Base-by-base conservation (phyloP, 2,888 invertebrate genomes). In the Cantharis rufa region DNA sequence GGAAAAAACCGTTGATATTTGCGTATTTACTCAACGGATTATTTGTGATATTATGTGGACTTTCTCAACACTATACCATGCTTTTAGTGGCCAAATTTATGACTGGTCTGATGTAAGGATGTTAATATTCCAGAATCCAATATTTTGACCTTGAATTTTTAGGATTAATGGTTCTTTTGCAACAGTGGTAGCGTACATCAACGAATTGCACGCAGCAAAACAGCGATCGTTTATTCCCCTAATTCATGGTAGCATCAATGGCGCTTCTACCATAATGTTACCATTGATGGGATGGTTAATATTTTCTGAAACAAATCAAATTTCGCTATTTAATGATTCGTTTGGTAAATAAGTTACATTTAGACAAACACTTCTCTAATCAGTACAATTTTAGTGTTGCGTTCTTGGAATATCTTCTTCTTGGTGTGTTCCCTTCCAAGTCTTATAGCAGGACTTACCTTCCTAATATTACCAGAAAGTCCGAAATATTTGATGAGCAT, bases 401-500 rank as follows among this genome's bases (percentile, higher is more conserved):
- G 91, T 81, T 89, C 92, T 0, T 92, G 92, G 92, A 92, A 92
- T 83, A 81, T 92, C 64, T 93, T 92, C 83, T 88, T 93, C n/a
- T 86, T 92, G 74, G 86, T 91, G 0, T 89, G 90, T 86, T 89
- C 92, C 0, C 77, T 94, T 76, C 93, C 95, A 10, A 93, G 93
- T 21, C 84, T 95, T 0, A 81, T 93, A 0, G 91, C 94, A 5
- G 93, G 93, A 0, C 78, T 92, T 28, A 89, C 90, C 0, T 88
- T 92, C 72, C 87, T 91, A 78, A 90, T 91, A 78, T 88, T 93
- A 74, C 94, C 95, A 0, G 95, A 95, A 86, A 95, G 94, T 84
- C 95, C 95, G 3, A 94, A 94, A 86, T 95, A 94, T 86, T 88
- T 95, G 3, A 92, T 95, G 91, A 91, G 93, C 1, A 89, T 92